Conservation (phyloP, 2,113 vertebrate species). For the Phalacrocorax brasilianus region DNA sequence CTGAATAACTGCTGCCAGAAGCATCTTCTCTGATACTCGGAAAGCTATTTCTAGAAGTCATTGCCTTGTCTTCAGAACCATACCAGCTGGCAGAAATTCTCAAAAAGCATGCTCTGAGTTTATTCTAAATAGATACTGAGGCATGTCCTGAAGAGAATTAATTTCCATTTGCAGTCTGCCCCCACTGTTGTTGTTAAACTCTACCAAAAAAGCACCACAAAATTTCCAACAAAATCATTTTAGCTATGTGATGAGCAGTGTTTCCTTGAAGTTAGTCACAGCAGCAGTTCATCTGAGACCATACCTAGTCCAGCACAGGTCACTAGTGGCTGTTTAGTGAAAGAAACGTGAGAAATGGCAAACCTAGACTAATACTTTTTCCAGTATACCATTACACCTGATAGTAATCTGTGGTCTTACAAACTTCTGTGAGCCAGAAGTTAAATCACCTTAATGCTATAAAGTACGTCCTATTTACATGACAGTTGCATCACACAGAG, state of each 20-base stretch:
- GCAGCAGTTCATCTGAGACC: background rate
- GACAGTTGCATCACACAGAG: background rate
- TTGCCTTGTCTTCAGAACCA: background rate
- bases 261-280: background rate
- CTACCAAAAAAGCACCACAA: background rate
- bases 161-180: background rate
- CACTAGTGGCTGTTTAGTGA: background rate
- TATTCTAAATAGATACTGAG: background rate
- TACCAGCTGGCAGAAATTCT: background rate
- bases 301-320: background rate
- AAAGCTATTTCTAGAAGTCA: background rate
- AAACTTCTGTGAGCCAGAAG: background rate
- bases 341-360: background rate
- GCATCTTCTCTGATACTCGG: background rate
- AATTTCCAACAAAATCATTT: background rate
- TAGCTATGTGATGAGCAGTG: background rate
- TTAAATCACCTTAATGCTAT: background rate
- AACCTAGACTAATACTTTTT: background rate
- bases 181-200: background rate
- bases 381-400: background rate
- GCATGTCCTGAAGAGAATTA: background rate
- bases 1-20: background rate
- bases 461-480: background rate
- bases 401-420: background rate
- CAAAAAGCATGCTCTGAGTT: background rate